Evolutionary conservation across 1,140 invertebrate genomes (phyloP).

Genomic region (Meloidogyne exigua): DNA sequence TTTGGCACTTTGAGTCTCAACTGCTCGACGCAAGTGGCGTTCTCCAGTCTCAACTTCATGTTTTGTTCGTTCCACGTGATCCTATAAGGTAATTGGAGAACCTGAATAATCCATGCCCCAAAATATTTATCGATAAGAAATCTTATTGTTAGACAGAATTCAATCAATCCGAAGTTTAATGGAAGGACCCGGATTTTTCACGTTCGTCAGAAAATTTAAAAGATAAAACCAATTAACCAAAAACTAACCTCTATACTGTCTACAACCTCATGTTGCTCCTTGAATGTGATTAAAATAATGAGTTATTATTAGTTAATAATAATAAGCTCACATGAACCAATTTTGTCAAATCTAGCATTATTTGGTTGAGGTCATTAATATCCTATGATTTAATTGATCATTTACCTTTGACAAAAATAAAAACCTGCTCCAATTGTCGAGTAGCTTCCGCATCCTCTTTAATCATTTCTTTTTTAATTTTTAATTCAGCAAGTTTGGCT

Average conservation of each 20-base stretch:
- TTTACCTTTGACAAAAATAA: background rate
- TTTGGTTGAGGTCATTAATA: conserved; percentile 51
- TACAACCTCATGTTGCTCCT: conserved; percentile 50
- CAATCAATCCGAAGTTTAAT: no score
- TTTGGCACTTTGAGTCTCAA: conserved; percentile 51
- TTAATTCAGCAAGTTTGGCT: conserved; percentile 19
- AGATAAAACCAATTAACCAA: no score
- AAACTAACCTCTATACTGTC: conserved; percentile 49
- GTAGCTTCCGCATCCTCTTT: conserved; percentile 44
- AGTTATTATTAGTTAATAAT: background rate
- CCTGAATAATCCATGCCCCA: no score
- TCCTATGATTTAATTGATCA: conserved; percentile 22
- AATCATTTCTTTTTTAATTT: conserved; percentile 28
- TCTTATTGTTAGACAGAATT: no score
- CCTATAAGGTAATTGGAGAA: conserved; percentile 26
- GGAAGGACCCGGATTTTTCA: no score
- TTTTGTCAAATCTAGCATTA: conserved; percentile 46
- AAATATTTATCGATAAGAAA: no score
- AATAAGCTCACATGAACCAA: conserved; percentile 45
- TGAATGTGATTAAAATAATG: background rate
- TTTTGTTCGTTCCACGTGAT: conserved; percentile 46
- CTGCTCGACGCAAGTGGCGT: conserved; percentile 49
- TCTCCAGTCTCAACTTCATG: conserved; percentile 45
- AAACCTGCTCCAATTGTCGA: conserved; percentile 36
- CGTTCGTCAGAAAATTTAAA: no score